These are phyloP conservation scores for Drosophila conformis DNA, from an alignment of 2,888 invertebrate genomes.

Conservation along the genomic window DNA sequence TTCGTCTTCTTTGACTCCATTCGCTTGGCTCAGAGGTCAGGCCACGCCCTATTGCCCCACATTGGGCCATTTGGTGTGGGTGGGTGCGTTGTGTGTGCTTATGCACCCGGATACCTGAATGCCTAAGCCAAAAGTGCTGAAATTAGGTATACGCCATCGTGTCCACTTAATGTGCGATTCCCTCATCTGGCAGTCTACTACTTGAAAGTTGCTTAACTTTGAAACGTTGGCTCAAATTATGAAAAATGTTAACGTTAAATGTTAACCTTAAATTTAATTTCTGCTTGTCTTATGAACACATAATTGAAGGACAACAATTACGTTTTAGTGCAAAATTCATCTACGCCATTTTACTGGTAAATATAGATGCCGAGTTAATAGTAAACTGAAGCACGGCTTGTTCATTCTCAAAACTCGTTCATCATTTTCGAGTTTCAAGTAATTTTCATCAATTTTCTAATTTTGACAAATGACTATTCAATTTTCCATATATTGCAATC, in stretches of 20 bases:
- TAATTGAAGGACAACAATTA: not conserved
- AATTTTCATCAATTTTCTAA: not conserved
- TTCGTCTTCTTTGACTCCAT: slow-evolving; percentile 8
- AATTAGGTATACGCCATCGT: slow-evolving; percentile 44
- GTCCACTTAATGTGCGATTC: slow-evolving; percentile 32
- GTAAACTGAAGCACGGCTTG: not conserved
- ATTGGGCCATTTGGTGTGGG: slow-evolving; percentile 24
- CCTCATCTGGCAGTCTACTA: slow-evolving; percentile 7
- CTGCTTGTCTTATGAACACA: not conserved
- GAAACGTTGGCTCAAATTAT: no score
- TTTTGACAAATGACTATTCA: not conserved
- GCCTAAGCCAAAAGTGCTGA: slow-evolving; percentile 18
- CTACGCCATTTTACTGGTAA: not conserved
- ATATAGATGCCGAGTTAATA: not conserved
- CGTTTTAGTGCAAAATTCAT: not conserved
- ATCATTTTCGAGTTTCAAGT: not conserved
- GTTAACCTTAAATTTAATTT: not conserved
- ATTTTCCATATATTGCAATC: not conserved
- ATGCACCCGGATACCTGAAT: slow-evolving; percentile 21
- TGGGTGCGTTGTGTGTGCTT: not conserved
- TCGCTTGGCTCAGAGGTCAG: slow-evolving; percentile 34
- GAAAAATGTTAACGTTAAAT: not conserved
- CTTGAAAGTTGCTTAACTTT: slow-evolving; percentile 7
- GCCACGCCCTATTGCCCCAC: slow-evolving; percentile 60
- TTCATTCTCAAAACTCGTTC: not conserved